Evolutionary conservation across 2,888 invertebrate species (phyloP).

Genomic region (Philonicus albiceps): DNA sequence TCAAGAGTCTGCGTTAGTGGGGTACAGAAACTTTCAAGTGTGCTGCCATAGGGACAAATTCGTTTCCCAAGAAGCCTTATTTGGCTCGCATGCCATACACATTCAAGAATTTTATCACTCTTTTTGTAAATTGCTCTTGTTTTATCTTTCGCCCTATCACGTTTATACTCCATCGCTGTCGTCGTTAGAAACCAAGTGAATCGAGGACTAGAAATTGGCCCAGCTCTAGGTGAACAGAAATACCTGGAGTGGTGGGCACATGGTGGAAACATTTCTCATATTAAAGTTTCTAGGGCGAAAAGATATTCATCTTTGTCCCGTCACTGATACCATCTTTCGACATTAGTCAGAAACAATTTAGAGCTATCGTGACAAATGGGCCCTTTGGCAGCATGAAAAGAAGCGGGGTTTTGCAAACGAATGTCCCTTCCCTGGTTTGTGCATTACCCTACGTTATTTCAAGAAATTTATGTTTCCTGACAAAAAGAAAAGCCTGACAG

Average conservation of each 20-base stretch:
- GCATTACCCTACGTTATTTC: background rate
- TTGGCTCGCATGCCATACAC: background rate
- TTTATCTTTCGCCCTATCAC: background rate
- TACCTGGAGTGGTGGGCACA: background rate
- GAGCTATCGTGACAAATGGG: background rate
- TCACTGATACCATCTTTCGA: background rate
- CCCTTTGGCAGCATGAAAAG: background rate
- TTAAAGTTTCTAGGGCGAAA: background rate
- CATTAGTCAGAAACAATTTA: background rate
- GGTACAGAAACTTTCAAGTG: background rate
- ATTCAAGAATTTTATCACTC: background rate
- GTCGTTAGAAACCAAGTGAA: background rate
- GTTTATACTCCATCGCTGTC: background rate
- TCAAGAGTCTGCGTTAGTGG: background rate
- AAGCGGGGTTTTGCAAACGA: background rate
- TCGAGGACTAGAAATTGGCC: background rate
- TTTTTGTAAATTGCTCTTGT: background rate
- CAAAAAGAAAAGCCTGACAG: background rate
- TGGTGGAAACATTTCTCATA: background rate
- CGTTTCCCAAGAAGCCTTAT: background rate
- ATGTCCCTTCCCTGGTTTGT: background rate
- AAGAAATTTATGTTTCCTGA: background rate
- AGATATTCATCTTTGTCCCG: background rate
- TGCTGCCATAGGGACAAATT: background rate
- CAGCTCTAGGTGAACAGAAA: background rate